Evolutionary conservation across 1,140 invertebrate species (phyloP).

Genomic region (Drosophila biarmipes): DNA sequence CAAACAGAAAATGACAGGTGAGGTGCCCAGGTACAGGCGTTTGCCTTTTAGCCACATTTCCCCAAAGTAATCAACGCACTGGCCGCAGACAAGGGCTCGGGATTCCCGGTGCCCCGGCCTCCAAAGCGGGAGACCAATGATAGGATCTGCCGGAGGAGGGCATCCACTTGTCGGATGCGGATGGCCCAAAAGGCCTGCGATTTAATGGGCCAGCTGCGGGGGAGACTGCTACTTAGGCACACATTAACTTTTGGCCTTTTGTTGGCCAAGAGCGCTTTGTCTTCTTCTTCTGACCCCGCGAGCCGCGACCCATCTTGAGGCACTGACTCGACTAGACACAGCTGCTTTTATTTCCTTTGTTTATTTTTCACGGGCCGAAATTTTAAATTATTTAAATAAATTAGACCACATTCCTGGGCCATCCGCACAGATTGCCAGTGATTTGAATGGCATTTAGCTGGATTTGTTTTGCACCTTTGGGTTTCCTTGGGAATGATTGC

Average conservation of each 20-base stretch:
- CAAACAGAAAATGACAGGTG: constrained; percentile 74
- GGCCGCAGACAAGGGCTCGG: constrained; percentile 63
- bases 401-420: constrained; percentile 59
- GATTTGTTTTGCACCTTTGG: constrained; percentile 43
- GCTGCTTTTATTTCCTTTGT: constrained; percentile 62
- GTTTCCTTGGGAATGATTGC: constrained; percentile 48
- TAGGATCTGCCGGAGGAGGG: constrained; percentile 15
- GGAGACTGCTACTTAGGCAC: constrained; percentile 67
- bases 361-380: constrained; percentile 31
- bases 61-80: constrained; percentile 79
- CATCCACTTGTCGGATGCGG: constrained; percentile 62
- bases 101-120: constrained; percentile 7
- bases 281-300: constrained; percentile 48
- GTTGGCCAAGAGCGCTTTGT: constrained; percentile 67
- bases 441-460: constrained; percentile 75
- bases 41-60: constrained; percentile 79
- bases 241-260: constrained; percentile 83
- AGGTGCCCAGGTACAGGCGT: constrained; percentile 60
- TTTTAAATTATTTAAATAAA: constrained; percentile 83
- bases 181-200: constrained; percentile 38
- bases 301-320: constrained; percentile 48
- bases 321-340: constrained; percentile 72
- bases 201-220: constrained; percentile 61
- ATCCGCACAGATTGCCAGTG: constrained; percentile 62
- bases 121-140: constrained; percentile 11